Evolutionary conservation across 2,113 vertebrate species (phyloP).

Genomic region (Pachypanchax playfairii): DNA sequence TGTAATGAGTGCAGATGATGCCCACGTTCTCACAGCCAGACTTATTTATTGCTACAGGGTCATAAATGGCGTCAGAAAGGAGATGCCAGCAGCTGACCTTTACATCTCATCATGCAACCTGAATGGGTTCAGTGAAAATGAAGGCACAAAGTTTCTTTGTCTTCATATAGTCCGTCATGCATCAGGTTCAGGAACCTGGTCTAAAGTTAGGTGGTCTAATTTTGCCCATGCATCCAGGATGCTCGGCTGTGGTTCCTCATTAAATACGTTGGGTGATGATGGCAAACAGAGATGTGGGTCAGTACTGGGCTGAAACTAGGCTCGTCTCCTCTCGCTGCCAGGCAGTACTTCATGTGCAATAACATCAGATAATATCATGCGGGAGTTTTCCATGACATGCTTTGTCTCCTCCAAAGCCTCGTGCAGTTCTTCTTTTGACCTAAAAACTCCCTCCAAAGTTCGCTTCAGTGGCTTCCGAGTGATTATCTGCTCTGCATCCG

Average conservation of each 20-base stretch:
- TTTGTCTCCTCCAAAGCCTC: conserved; percentile 1
- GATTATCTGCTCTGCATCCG: conserved; percentile 29
- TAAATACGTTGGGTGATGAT: conserved; percentile 37
- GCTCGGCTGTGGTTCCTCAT: too few species aligned
- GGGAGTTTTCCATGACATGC: too few species aligned
- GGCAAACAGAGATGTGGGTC: conserved; percentile 56
- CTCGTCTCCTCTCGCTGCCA: conserved; percentile 22
- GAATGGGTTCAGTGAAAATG: conserved; percentile 42
- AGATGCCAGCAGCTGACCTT: conserved; percentile 27
- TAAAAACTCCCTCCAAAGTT: conserved; percentile 32
- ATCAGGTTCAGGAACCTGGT: conserved; percentile 22
- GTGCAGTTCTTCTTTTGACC: conserved; percentile 41
- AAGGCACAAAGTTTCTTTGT: conserved; percentile 40
- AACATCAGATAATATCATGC: too few species aligned
- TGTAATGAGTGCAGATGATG: conserved; percentile 17
- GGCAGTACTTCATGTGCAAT: conserved; percentile 15
- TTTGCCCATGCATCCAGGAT: not conserved
- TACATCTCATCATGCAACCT: conserved; percentile 36
- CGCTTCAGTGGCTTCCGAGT: conserved; percentile 18
- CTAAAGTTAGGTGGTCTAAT: conserved; percentile 29
- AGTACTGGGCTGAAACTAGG: conserved; percentile 38
- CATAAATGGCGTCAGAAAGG: conserved; percentile 33
- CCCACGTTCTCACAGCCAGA: conserved; percentile 29
- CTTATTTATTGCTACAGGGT: conserved; percentile 13
- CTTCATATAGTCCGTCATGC: conserved; percentile 28